Evolutionary conservation across 2,113 vertebrate genomes (phyloP), one percentile per base, ranked within the genome.

Genomic region (Psephotus haematonotus): DNA sequence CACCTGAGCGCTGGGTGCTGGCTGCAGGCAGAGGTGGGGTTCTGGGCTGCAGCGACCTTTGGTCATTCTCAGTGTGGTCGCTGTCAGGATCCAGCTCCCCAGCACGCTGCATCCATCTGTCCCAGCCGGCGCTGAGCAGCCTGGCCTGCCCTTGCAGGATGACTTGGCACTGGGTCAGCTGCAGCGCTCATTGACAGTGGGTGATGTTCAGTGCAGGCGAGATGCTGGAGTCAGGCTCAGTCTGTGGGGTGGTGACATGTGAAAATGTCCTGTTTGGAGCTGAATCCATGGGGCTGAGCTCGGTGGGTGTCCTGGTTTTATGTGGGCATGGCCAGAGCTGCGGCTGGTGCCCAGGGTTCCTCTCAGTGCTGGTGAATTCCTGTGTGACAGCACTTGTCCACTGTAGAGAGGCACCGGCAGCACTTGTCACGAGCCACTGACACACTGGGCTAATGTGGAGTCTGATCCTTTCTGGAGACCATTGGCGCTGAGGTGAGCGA

Each of bases 1-100:
- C 25, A 37, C 31, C 14, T 0, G 2, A 46, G 22, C 0, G 0
- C 6, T 74, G 14, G 2, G 23, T 25, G 24, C 22, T 11, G 17
- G 31, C 31, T 31, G 25, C 23, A 31, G n/a, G 49, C 25, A 28
- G 71, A 67, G 52, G 22, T 1, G n/a, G 25, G 47, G n/a, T 33
- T 5, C 64, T n/a, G 25, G 0, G 5, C 60, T 57, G 49, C 17
- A 44, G 22, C 3, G 8, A 33, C 50, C 50, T 64, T 63, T 28
- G 50, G 4, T 43, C 24, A 35, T n/a, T 23, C 11, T 10, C 23
- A 11, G 1, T 1, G 28, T 35, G 41, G 80, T 49, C 2, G 2
- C 17, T 52, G 22, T 60, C 2, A 2, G 59, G 55, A 17, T 59
- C 33, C 2, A 4, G n/a, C 3, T 53, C 31, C 46, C 27, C 8